Conservation (phyloP, 64 coral and sea anemone species). For the Platygyra sinensis region DNA sequence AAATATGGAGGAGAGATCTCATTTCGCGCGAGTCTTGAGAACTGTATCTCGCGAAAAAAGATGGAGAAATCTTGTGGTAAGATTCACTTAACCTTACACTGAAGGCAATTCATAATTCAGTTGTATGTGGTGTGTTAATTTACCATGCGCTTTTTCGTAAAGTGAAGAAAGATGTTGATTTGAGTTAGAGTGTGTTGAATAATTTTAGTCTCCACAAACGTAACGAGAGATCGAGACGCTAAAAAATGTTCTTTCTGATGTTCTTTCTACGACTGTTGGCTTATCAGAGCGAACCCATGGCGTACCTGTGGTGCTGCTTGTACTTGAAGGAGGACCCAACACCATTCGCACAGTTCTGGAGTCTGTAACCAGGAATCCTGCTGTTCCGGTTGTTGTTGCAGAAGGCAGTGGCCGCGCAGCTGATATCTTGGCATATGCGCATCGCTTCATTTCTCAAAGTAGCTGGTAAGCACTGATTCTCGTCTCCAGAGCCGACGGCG, state of each 20-base stretch:
- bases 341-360: conserved; percentile 92
- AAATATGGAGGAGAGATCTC: conserved; percentile 86
- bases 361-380: conserved; percentile 68
- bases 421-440: conserved; percentile 82
- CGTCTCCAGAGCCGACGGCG: too few relatives aligned
- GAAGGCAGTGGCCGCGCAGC: conserved; percentile 88
- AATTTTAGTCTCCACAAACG: neutral
- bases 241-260: neutral
- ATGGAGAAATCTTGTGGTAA: conserved; percentile 71
- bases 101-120: too few relatives aligned
- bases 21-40: conserved; percentile 78
- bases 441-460: conserved; percentile 67
- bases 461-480: conserved; percentile 31
- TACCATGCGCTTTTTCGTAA: too few relatives aligned
- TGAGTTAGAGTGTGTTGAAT: too few relatives aligned
- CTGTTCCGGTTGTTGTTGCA: conserved; percentile 85
- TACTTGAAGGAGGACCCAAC: conserved; percentile 81
- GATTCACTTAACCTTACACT: neutral
- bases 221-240: too few relatives aligned
- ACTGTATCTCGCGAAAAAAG: conserved; percentile 80
- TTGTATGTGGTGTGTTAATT: too few relatives aligned
- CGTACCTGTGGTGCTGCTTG: conserved; percentile 85
- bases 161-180: too few relatives aligned
- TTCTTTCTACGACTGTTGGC: neutral
- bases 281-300: conserved; percentile 69